phyloP scores from a whole-genome alignment of 2,888 invertebrate species.

The Archaeoteleia sp. region DNA sequence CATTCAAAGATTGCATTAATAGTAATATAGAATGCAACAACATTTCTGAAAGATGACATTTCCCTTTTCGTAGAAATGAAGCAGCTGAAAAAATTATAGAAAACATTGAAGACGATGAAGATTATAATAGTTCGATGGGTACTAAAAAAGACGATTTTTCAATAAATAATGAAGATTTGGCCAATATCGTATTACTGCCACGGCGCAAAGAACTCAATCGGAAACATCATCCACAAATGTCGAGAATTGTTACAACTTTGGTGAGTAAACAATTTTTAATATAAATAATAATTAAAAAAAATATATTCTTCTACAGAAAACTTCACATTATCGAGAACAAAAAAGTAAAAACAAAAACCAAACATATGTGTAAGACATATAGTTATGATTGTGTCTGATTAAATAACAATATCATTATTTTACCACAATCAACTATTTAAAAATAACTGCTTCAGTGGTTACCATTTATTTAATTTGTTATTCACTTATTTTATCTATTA shows the following conservation, averaged over 20 bases:
- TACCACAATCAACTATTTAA: too few species aligned
- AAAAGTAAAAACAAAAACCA: background rate
- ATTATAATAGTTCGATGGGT: background rate
- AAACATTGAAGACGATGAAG: background rate
- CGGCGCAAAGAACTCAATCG: constrained; percentile 2
- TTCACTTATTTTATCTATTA: background rate
- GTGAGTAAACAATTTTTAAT: background rate
- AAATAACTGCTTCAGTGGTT: too few species aligned
- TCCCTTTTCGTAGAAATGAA: background rate
- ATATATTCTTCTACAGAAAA: background rate
- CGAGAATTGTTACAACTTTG: background rate
- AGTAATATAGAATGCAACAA: background rate
- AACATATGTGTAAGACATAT: too few species aligned
- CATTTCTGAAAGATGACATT: background rate
- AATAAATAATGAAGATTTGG: background rate
- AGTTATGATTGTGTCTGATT: too few species aligned
- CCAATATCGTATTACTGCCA: constrained; percentile 1
- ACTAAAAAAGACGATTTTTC: background rate
- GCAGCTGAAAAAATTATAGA: background rate
- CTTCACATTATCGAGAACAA: too few species aligned
- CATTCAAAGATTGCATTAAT: background rate
- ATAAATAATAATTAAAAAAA: background rate
- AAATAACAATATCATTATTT: too few species aligned
- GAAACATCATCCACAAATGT: background rate
- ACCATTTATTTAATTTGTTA: too few species aligned